phyloP scores from a whole-genome alignment of 1,140 invertebrate genomes.

The Drosophila malerkotliana region DNA sequence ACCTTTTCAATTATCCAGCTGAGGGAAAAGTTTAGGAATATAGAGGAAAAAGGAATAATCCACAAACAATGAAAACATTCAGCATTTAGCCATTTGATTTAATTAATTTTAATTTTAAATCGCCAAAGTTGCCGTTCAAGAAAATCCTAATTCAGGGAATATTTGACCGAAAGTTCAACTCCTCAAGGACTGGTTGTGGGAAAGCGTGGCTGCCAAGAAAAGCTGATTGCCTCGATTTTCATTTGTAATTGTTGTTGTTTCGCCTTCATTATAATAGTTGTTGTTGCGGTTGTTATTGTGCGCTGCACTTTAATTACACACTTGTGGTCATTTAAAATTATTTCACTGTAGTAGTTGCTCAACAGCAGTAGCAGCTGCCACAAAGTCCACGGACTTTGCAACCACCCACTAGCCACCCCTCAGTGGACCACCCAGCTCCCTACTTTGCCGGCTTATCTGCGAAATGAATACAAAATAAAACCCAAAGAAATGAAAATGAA shows the following conservation, averaged over 20 bases:
- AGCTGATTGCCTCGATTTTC: conserved; percentile 65
- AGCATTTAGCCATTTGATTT: conserved; percentile 13
- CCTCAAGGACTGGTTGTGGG: conserved; percentile 23
- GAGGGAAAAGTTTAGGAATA: neutral
- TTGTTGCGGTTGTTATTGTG: conserved; percentile 66
- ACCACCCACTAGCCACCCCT: neutral
- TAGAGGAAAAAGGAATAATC: too few relatives aligned
- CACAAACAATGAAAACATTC: conserved; percentile 26
- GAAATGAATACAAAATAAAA: conserved; percentile 67
- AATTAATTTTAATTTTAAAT: conserved; percentile 35
- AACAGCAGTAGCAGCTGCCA: conserved; percentile 51
- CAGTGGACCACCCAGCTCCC: conserved; percentile 4
- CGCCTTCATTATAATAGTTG: conserved; percentile 34
- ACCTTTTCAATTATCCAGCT: neutral
- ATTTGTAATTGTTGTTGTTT: conserved; percentile 58
- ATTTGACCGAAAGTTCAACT: conserved; percentile 29
- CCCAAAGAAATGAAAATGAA: conserved; percentile 72
- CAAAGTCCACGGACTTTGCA: conserved; percentile 33
- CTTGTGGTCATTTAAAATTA: conserved; percentile 81
- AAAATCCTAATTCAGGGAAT: conserved; percentile 34
- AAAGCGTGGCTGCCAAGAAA: conserved; percentile 25
- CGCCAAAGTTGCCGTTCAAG: conserved; percentile 8
- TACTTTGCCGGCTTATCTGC: conserved; percentile 70
- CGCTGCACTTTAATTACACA: conserved; percentile 80
- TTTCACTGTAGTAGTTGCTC: conserved; percentile 69